These are phyloP conservation scores for Megastigmus dorsalis DNA, from an alignment of 2,888 invertebrate species.

Conservation along the genomic window DNA sequence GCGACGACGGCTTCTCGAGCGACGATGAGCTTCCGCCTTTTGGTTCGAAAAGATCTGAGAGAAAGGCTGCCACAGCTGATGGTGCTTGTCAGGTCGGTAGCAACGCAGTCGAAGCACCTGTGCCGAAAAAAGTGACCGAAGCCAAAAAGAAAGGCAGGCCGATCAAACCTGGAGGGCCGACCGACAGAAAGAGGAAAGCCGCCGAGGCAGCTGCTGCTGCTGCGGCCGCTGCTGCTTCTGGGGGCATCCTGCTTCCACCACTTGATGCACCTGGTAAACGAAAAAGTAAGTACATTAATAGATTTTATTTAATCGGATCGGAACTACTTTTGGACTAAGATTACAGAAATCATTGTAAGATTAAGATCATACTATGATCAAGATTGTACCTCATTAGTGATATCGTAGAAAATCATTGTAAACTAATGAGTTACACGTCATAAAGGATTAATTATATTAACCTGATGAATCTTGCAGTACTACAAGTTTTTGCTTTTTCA, in stretches of 20 bases:
- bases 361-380: too few relatives aligned
- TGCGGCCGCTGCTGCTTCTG: slow-evolving; percentile 61
- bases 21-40: slow-evolving; percentile 74
- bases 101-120: not conserved
- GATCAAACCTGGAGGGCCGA: slow-evolving; percentile 74
- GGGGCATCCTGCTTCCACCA: slow-evolving; percentile 39
- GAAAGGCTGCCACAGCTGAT: slow-evolving; percentile 41
- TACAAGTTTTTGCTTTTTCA: too few relatives aligned
- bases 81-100: slow-evolving; percentile 23
- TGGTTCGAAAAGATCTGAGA: slow-evolving; percentile 57
- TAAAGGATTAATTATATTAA: too few relatives aligned
- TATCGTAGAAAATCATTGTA: too few relatives aligned
- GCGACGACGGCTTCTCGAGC: slow-evolving; percentile 79
- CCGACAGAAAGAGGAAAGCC: slow-evolving; percentile 73
- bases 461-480: too few relatives aligned
- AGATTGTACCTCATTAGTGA: too few relatives aligned
- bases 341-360: too few relatives aligned
- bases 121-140: slow-evolving; percentile 59
- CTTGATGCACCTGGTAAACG: not conserved
- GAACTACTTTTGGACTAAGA: too few relatives aligned
- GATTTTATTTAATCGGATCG: too few relatives aligned
- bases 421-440: too few relatives aligned
- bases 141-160: slow-evolving; percentile 73
- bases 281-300: slow-evolving; percentile 34
- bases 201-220: slow-evolving; percentile 69